A percentile compares a stretch with the other conserved stretches of the same genome.
phyloP scores from a whole-genome alignment of 2,888 invertebrate species.

The Malthinus seriepunctatus region DNA sequence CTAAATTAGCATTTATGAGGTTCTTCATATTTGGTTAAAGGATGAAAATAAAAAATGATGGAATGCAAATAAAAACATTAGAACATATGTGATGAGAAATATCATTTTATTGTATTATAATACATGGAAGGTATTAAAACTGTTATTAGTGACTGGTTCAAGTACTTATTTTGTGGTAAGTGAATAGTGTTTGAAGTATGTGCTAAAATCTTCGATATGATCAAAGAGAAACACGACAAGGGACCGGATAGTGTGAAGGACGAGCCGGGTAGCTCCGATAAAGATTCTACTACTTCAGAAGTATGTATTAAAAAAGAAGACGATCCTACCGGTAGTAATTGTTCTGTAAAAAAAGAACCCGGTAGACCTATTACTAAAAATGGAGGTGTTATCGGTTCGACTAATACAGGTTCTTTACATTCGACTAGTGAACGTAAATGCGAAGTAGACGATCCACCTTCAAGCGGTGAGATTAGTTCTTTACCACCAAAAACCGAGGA shows the following conservation, averaged over 20 bases:
- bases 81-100: conserved; percentile 56
- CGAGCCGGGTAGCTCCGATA: conserved; percentile 54
- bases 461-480: conserved; percentile 33
- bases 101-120: conserved; percentile 49
- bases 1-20: conserved; percentile 47
- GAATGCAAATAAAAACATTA: conserved; percentile 58
- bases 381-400: conserved; percentile 54
- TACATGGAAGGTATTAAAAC: conserved; percentile 44
- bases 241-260: conserved; percentile 54
- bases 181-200: conserved; percentile 48
- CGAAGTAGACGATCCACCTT: conserved; percentile 43
- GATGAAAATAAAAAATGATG: conserved; percentile 56
- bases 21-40: conserved; percentile 55
- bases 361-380: conserved; percentile 51
- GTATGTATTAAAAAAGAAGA: conserved; percentile 53
- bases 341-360: conserved; percentile 50
- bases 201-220: conserved; percentile 51
- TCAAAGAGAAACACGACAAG: conserved; percentile 57
- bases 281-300: conserved; percentile 49
- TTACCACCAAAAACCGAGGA: conserved; percentile 52
- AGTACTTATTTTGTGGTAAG: conserved; percentile 42
- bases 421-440: conserved; percentile 47
- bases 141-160: conserved; percentile 39
- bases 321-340: conserved; percentile 46
- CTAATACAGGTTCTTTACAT: conserved; percentile 53